Evolutionary conservation across 2,888 invertebrate species (phyloP).

Genomic region (Lagria hirta): DNA sequence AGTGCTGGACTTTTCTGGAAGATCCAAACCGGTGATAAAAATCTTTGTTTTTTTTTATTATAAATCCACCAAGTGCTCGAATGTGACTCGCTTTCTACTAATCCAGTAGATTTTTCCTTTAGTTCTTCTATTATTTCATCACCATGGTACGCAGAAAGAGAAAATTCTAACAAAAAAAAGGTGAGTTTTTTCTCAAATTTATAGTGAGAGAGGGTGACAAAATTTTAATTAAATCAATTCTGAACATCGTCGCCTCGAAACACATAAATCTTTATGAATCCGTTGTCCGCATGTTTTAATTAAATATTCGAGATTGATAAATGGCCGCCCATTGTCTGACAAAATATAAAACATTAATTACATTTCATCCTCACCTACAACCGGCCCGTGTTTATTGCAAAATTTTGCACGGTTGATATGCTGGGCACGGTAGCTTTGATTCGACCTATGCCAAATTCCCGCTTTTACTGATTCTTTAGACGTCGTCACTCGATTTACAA

Average conservation of each 20-base stretch:
- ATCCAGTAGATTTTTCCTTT: conserved; percentile 16
- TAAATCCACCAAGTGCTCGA: no score
- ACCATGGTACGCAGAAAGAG: conserved; percentile 30
- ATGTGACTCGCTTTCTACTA: conserved; percentile 20
- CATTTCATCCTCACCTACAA: conserved; percentile 46
- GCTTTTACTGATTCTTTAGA: no score
- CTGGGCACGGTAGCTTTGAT: no score
- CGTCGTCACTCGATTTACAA: no score
- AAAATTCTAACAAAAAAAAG: conserved; percentile 26
- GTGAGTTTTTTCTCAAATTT: conserved; percentile 36
- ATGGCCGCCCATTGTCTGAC: conserved; percentile 54
- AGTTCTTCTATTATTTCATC: conserved; percentile 11
- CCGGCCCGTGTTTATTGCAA: conserved; percentile 26
- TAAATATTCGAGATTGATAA: conserved; percentile 57
- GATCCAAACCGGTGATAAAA: conserved; percentile 47
- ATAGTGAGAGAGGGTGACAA: conserved; percentile 44
- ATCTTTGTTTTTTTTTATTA: no score
- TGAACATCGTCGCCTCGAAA: conserved; percentile 48
- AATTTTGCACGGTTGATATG: conserved; percentile 1
- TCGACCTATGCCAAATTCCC: no score
- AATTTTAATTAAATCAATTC: conserved; percentile 54
- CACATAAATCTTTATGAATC: conserved; percentile 56
- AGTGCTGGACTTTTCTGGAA: conserved; percentile 43
- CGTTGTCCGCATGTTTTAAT: conserved; percentile 57
- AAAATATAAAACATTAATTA: conserved; percentile 54